Base-by-base conservation (phyloP, 2,113 vertebrate genomes). In the Hippocampus barbouri region DNA sequence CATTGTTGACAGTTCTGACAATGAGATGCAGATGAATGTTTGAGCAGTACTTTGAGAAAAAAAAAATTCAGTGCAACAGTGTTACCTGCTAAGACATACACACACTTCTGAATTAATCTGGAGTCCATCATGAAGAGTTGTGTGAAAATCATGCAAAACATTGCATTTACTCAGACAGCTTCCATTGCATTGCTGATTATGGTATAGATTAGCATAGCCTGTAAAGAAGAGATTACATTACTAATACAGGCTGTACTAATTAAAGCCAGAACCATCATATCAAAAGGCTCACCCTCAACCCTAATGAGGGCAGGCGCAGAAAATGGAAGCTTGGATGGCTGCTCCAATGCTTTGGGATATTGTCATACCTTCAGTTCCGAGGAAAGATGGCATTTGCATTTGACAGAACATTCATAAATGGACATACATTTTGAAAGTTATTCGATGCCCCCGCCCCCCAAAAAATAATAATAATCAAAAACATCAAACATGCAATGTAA, bases 241-340 rank as follows among this genome's bases (percentile, higher is more conserved):
- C 93, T 93, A 91, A 93, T 92, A 93, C 93, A 93, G 93, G 93
- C 93, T 93, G 91, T 92, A 93, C 93, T 93, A 93, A 93, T 93
- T 93, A 93, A 93, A 92, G 90, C 93, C 93, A 92, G 90, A 93
- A 92, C 90, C 92, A 92, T 93, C 93, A 91, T 57, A 34, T 73
- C 69, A 57, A 49, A 51, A 40, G 25, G 47, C 53, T n/a, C 16
- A 15, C 15, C 15, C 16, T 6, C 16, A 51, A 51, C 16, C 4
- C 15, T 51, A 15, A 6, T 54, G 51, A 54, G 51, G 21, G n/a
- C 21, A 54, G 8, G 51, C 21, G 8, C 8, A 56, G 21, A 56
- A 56, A 56, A 54, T 54, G 21, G 21, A n/a, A 10, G 41, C 8
- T 10, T 12, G 41, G 41, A 45, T 18, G 49, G 49, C 5, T 18